These are phyloP conservation scores for Cololabis saira DNA, from an alignment of 2,113 vertebrate species.

Conservation along the genomic window DNA sequence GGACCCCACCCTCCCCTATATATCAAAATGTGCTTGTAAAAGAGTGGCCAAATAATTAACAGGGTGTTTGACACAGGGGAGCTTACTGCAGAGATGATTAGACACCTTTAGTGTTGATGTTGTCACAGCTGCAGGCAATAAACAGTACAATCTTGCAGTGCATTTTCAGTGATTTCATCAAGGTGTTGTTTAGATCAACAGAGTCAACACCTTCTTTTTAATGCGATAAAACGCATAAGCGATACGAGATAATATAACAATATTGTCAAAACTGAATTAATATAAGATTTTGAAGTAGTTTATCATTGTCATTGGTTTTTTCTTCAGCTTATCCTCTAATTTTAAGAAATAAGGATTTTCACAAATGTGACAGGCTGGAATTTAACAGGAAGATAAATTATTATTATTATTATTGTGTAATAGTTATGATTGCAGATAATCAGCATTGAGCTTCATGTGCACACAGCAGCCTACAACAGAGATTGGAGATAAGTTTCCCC, in stretches of 20 bases:
- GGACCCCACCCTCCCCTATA: neutral
- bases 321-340: no score
- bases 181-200: neutral
- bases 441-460: neutral
- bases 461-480: neutral
- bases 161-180: neutral
- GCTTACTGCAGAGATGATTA: conserved; percentile 3
- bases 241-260: no score
- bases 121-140: conserved; percentile 1
- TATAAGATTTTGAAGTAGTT: no score
- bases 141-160: neutral
- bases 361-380: no score
- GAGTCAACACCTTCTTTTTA: neutral
- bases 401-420: no score
- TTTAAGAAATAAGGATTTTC: no score
- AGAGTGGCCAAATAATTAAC: conserved; percentile 1
- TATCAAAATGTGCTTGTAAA: neutral
- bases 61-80: conserved; percentile 4
- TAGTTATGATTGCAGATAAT: no score
- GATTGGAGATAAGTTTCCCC: neutral
- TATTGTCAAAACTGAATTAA: no score
- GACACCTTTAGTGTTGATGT: neutral
- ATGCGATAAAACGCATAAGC: no score
- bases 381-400: no score
- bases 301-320: no score